These are phyloP conservation scores for Napeogenes sylphis DNA, from an alignment of 2,888 invertebrate species.

Conservation along the genomic window DNA sequence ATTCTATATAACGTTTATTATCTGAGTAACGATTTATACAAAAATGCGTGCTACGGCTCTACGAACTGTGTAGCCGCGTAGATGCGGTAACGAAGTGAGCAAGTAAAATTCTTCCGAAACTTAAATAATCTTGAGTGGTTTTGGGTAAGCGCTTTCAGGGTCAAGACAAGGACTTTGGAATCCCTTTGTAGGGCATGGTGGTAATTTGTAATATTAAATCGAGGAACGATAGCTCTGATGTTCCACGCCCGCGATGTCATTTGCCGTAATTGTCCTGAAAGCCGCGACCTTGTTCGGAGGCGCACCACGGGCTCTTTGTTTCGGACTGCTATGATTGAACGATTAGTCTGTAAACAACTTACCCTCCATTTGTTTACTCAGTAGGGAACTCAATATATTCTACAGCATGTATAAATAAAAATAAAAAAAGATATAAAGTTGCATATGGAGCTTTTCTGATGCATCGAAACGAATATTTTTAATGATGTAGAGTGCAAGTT, in stretches of 20 bases:
- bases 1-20: neutral
- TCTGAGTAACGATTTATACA: constrained; percentile 6
- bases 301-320: constrained; percentile 52
- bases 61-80: constrained; percentile 30
- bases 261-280: constrained; percentile 57
- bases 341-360: constrained; percentile 18
- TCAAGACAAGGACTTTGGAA: constrained; percentile 61
- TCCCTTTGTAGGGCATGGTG: constrained; percentile 31
- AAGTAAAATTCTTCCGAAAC: neutral
- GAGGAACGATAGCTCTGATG: constrained; percentile 37
- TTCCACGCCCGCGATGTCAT: constrained; percentile 46
- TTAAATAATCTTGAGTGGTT: neutral
- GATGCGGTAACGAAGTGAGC: constrained; percentile 24
- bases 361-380: constrained; percentile 4
- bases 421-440: neutral
- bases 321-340: constrained; percentile 29
- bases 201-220: constrained; percentile 33
- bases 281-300: constrained; percentile 47
- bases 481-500: neutral
- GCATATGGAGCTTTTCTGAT: neutral
- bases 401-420: constrained; percentile 8
- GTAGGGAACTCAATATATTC: neutral
- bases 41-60: constrained; percentile 26
- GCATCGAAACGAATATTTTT: neutral
- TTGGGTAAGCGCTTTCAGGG: constrained; percentile 46